Evolutionary conservation across 2,797 vertebrate species (phyloP), one percentile per base, ranked within the genome.

Genomic region (Ambastaia sidthimunki): DNA sequence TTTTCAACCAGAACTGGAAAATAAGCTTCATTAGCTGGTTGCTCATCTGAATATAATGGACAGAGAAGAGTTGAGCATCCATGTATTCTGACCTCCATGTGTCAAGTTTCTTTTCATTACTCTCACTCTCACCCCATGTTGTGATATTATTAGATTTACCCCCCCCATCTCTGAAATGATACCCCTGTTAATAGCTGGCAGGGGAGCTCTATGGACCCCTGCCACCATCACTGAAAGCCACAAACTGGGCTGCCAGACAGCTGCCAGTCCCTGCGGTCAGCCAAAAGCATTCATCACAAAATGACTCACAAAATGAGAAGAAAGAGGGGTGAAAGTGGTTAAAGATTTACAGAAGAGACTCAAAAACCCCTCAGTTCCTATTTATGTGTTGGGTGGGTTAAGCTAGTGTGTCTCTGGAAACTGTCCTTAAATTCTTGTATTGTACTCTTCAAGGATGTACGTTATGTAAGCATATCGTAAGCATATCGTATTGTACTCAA

Each of bases 261-360:
- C 85, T 79, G 88, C 86, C 85, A 88, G 86, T 88, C 11, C 21
- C 86, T 92, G 92, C 85, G 92, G 93, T 93, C 89, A 87, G 83
- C 89, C 85, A 65, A 84, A 60, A 74, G 84, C 88, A 90, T 74
- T 73, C 88, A 89, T 91, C 90, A 88, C 89, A 87, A 87, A 87
- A 87, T 88, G 91, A 86, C 90, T 90, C 87, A 84, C 85, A 89
- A 88, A 88, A 82, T 10, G 41, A 10, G 83, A 90, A 90, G n/a
- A 76, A 92, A 85, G 81, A 89, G 78, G 83, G 78, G 83, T 78
- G 68, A 83, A 80, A 78, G 76, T 84, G 71, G 85, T 82, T 85
- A 82, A 84, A 66, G 23, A 47, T 70, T 81, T 80, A 68, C 74
- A 87, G 89, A 88, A 86, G 81, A 76, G 85, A 16, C 71, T 44